Evolutionary conservation across 1,140 invertebrate species (phyloP).

Genomic region (Whitmania pigra): DNA sequence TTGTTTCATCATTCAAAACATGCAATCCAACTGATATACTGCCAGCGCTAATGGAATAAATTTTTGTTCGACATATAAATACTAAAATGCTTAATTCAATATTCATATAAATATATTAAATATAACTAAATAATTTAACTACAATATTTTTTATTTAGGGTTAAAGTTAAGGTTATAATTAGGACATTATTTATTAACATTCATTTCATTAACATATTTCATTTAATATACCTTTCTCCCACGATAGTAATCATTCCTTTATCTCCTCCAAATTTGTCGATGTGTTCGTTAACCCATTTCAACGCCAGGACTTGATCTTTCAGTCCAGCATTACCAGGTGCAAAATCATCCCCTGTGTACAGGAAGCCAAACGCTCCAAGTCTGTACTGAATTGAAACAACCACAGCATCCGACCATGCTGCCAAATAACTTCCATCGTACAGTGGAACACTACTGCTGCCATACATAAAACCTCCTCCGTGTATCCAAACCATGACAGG

Average conservation of each 20-base stretch:
- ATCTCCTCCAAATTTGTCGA: conserved; percentile 34
- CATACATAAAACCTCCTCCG: neutral
- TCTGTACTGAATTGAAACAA: conserved; percentile 83
- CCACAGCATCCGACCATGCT: conserved; percentile 60
- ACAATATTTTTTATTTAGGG: too few species aligned
- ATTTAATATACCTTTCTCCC: conserved; percentile 58
- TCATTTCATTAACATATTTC: too few species aligned
- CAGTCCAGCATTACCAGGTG: conserved; percentile 51
- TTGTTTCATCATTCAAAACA: conserved; percentile 6
- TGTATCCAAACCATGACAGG: neutral
- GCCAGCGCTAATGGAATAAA: conserved; percentile 27
- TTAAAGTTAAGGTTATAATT: too few species aligned
- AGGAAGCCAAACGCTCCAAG: conserved; percentile 74
- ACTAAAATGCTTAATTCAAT: too few species aligned
- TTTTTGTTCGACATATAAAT: too few species aligned
- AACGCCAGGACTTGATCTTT: conserved; percentile 53
- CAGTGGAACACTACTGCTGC: too few species aligned
- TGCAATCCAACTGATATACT: conserved; percentile 23
- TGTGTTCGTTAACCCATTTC: conserved; percentile 47
- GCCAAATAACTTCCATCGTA: conserved; percentile 39
- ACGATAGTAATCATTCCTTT: conserved; percentile 32
- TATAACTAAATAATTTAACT: too few species aligned
- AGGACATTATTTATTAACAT: too few species aligned
- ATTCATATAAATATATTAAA: too few species aligned
- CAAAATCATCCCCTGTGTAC: conserved; percentile 60